Base-by-base conservation (phyloP, 2,888 invertebrate species). In the Melieria crassipennis region DNA sequence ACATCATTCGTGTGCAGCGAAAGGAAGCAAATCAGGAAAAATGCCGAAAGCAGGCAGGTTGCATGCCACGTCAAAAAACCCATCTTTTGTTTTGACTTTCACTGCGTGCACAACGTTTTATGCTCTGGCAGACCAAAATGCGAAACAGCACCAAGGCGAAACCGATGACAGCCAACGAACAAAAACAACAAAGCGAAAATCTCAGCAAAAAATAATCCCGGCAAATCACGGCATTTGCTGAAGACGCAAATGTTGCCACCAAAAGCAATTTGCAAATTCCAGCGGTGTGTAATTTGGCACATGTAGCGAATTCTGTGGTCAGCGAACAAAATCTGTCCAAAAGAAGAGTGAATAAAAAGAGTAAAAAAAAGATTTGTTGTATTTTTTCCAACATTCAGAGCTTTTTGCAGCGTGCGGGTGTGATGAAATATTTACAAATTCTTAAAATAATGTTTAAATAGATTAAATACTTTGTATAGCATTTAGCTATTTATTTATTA, bases 31-130 rank as follows among this genome's bases (percentile, higher is more conserved):
- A 75, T 76, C 62, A 78, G 66, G 73, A 80, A 73, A 76, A 76
- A 75, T 48, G 74, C 71, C 58, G 75, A 76, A 56, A 80, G 55
- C 63, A 78, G 67, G n/a, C 70, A 77, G 75, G 69, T 75, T 73
- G 75, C 71, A 65, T 86, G 86, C 86, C 86, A 86, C 86, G 86
- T 86, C 84, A 82, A 84, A 79, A 73, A 70, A 68, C 70, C 60
- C 78, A 78, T 78, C 60, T 56, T 75, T 75, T 75, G 72, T 75
- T 73, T 77, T 74, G 69, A 57, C 72, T 72, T 77, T 73, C 68
- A 70, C 75, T 74, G 63, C 61, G 60, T 55, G 46, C 71, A 43
- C n/a, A 52, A 52, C 42, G 66, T 7, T 47, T 30, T 30, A 30
- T 30, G 30, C 30, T 30, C 0, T 30, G 30, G 30, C 30, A 43